Conservation (phyloP, 2,888 invertebrate genomes). For the Epiblema foenella region DNA sequence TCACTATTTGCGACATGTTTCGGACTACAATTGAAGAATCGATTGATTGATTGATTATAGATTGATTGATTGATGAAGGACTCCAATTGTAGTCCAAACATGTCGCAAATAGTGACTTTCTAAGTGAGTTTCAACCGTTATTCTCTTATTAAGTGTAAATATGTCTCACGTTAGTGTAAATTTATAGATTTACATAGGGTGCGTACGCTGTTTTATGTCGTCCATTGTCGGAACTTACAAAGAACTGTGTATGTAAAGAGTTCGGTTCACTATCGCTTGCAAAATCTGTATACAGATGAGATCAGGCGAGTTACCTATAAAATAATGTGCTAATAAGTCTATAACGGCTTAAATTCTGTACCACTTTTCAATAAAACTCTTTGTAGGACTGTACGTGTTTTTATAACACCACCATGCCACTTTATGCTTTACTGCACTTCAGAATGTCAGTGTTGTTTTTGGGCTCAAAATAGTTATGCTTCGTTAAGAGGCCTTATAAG, state of each 20-base stretch:
- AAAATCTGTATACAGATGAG: not conserved
- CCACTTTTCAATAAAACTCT: not conserved
- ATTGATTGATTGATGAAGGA: too few species aligned
- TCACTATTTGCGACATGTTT: too few species aligned
- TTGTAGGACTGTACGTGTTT: not conserved
- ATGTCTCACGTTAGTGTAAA: too few species aligned
- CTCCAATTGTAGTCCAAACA: too few species aligned
- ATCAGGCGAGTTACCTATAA: not conserved
- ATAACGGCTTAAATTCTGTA: not conserved
- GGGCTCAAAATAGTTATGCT: not conserved
- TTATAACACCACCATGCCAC: not conserved
- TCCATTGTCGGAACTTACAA: slow-evolving; percentile 4
- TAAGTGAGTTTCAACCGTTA: too few species aligned
- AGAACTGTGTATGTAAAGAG: not conserved
- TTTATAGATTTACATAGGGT: not conserved
- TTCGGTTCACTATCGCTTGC: not conserved
- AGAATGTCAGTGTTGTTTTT: not conserved
- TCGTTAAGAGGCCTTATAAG: too few species aligned
- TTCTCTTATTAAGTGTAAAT: too few species aligned
- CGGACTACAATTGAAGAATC: too few species aligned
- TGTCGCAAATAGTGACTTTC: too few species aligned
- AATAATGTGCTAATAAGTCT: not conserved
- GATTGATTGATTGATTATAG: too few species aligned
- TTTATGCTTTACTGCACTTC: not conserved
- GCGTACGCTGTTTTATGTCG: not conserved